These are phyloP conservation scores for Lepidurus couesii DNA, from an alignment of 1,140 invertebrate genomes.

Conservation along the genomic window DNA sequence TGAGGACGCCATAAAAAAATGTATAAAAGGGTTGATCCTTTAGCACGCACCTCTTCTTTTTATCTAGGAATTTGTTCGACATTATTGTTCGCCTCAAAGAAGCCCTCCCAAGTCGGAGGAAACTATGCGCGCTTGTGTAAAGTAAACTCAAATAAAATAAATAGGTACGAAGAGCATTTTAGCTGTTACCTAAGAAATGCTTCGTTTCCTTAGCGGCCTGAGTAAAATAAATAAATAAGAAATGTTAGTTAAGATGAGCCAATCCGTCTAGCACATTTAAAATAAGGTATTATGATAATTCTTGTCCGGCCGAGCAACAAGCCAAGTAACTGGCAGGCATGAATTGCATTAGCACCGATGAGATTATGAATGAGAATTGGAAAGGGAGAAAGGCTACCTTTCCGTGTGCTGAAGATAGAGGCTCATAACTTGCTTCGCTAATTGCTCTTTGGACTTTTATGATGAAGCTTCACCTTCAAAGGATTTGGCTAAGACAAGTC, in stretches of 20 bases:
- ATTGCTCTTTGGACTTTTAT: constrained; percentile 20
- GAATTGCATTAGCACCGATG: background rate
- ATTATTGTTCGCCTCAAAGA: background rate
- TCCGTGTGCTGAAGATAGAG: background rate
- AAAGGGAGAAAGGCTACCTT: constrained; percentile 12
- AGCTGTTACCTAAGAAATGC: background rate
- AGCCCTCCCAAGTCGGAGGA: background rate
- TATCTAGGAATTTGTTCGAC: background rate
- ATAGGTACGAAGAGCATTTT: background rate
- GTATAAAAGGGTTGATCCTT: background rate
- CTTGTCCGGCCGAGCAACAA: background rate
- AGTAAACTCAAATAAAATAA: background rate
- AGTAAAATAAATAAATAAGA: background rate
- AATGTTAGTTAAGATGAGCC: background rate
- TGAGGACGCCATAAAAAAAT: constrained; percentile 1
- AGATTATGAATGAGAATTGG: background rate
- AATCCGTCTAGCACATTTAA: background rate
- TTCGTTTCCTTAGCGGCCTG: background rate
- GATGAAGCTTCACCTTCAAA: constrained; percentile 11
- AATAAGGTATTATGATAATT: constrained; percentile 5
- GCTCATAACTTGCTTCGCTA: constrained; percentile 12
- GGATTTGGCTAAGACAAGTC: background rate
- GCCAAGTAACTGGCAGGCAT: background rate
- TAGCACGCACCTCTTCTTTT: background rate
- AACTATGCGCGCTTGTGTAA: background rate